These are phyloP conservation scores for Tinamus major DNA, from an alignment of 2,797 vertebrate species.

Conservation along the genomic window DNA sequence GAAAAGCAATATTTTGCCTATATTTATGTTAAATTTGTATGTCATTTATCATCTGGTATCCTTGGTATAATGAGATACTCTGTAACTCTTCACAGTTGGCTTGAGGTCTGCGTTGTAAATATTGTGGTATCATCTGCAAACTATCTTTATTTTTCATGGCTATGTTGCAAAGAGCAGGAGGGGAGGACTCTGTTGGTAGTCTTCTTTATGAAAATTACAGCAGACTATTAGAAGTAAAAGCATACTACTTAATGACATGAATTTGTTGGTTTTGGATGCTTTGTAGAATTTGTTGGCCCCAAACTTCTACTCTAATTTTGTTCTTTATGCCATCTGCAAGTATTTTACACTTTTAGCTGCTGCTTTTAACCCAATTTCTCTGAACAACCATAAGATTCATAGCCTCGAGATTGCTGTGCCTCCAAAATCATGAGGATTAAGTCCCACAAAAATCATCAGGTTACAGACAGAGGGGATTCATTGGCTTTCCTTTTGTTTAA, in stretches of 20 bases:
- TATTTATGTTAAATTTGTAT: background rate
- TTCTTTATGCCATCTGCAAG: background rate
- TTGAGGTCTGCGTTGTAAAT: constrained; percentile 15
- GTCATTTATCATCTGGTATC: background rate
- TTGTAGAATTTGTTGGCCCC: background rate
- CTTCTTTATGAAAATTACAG: background rate
- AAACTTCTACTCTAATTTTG: background rate
- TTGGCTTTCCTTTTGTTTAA: constrained; percentile 16
- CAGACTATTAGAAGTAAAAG: background rate
- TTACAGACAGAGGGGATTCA: background rate
- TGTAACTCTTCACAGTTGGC: background rate
- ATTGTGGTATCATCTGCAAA: background rate
- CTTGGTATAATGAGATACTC: background rate
- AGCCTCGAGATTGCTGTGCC: background rate
- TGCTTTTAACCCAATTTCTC: background rate
- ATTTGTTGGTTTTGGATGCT: background rate
- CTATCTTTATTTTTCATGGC: background rate
- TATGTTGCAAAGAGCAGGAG: background rate
- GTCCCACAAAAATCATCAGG: background rate
- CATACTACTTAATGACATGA: background rate
- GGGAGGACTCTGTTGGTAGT: background rate
- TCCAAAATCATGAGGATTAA: fast-evolving
- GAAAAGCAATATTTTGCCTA: background rate
- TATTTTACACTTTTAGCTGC: background rate
- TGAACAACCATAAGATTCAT: background rate